phyloP scores from a whole-genome alignment of 2,113 vertebrate genomes.

The Sylvilagus bachmani region DNA sequence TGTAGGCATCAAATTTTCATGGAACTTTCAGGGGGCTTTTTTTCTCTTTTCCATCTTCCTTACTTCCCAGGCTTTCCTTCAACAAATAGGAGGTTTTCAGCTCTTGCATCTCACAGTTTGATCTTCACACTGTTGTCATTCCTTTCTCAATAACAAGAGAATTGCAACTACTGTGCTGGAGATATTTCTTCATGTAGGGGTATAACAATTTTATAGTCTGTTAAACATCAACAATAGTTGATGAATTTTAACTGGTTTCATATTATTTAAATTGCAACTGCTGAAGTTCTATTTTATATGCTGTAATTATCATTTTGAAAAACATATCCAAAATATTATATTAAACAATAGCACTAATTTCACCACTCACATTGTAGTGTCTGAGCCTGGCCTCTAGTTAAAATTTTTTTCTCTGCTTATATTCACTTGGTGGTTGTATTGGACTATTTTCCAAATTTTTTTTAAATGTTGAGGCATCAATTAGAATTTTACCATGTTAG shows the following conservation, averaged over 20 bases:
- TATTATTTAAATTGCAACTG: background rate
- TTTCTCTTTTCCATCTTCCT: background rate
- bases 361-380: background rate
- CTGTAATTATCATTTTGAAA: background rate
- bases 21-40: background rate
- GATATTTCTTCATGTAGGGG: background rate
- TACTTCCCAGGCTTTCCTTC: background rate
- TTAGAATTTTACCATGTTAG: background rate
- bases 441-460: background rate
- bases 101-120: background rate
- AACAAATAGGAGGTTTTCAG: background rate
- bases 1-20: background rate
- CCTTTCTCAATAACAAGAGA: background rate
- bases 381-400: conserved; percentile 5
- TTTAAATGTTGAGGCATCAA: background rate
- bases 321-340: background rate
- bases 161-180: background rate
- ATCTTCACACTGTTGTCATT: background rate
- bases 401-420: background rate
- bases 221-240: conserved; percentile 13
- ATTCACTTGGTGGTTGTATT: background rate
- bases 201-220: background rate
- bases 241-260: background rate
- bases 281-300: background rate
- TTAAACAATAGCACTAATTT: background rate